Evolutionary conservation across 2,797 vertebrate species (phyloP), one percentile per base, ranked within the genome.

Genomic region (Ciconia nigra): DNA sequence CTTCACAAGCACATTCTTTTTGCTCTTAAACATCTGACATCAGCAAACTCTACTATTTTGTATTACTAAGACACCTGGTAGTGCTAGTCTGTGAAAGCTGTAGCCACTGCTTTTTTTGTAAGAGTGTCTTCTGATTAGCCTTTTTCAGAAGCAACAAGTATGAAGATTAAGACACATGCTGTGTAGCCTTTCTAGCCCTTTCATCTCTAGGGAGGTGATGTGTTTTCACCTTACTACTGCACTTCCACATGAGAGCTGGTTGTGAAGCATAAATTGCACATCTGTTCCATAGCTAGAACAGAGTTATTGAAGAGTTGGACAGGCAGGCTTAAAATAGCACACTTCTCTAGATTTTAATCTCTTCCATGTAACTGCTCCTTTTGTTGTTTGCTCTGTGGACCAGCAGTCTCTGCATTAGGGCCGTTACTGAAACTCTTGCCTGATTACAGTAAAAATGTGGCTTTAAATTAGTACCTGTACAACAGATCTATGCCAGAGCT

Each of bases 401-500:
- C 73, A 84, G 93, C 89, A 90, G 74, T 67, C 55, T 84, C 82
- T 94, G 72, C 22, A 0, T 72, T 76, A 92, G 83, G 87, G 59
- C 81, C 11, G 3, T 79, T 91, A 69, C 31, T 87, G 67, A 92
- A 89, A 88, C 87, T 77, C 83, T 90, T 93, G 91, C 92, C 94
- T 93, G 89, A 71, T 85, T 78, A 78, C 66, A 93, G 95, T 86
- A 72, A 91, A 90, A 83, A 62, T 10, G 12, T 91, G 92, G 74
- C 76, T 96, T 96, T 89, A 80, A 90, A 78, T 81, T 83, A 89
- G 69, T 71, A 74, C 35, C 46, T 83, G 58, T 78, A 85, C 35
- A 85, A 55, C 52, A 70, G 39, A 83, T 85, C 71, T 92, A 7
- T 89, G 89, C 82, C 70, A 93, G 94, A 96, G 89, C 90, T 97